A percentile compares a stretch with the other conserved stretches of the same genome.
Conservation (phyloP, 2,113 vertebrate genomes). For the Pseudonaja textilis region DNA sequence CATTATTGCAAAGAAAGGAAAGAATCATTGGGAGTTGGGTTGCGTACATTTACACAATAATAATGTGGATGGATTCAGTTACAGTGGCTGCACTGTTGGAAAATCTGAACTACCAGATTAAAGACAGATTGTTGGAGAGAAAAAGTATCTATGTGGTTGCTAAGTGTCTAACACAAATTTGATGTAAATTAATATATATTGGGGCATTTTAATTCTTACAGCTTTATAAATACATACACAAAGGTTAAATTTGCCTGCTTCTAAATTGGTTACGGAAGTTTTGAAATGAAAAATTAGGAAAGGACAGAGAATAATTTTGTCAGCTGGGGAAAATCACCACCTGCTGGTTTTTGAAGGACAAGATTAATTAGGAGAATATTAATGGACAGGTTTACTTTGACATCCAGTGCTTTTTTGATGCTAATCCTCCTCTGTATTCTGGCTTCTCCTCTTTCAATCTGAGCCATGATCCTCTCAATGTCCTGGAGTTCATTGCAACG, state of each 20-base stretch:
- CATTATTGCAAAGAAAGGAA: background rate
- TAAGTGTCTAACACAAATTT: background rate
- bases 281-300: background rate
- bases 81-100: background rate
- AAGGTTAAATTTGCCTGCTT: background rate
- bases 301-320: conserved; percentile 7
- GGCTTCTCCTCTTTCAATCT: conserved; percentile 87
- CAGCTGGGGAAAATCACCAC: background rate
- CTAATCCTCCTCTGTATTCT: conserved; percentile 88
- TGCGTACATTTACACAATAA: background rate
- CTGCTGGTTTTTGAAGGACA: background rate
- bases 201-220: background rate
- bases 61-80: background rate
- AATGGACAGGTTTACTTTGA: conserved; percentile 73
- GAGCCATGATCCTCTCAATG: conserved; percentile 89
- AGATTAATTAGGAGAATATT: conserved; percentile 27
- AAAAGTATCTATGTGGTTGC: background rate
- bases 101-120: background rate
- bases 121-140: background rate
- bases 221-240: background rate
- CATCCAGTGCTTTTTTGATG: conserved; percentile 88
- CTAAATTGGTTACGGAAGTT: background rate
- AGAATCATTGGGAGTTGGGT: background rate
- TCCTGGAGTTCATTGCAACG: conserved; percentile 89
- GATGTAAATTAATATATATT: background rate